These are phyloP conservation scores for Physocephala rufipes DNA, from an alignment of 2,888 invertebrate species.

Conservation along the genomic window DNA sequence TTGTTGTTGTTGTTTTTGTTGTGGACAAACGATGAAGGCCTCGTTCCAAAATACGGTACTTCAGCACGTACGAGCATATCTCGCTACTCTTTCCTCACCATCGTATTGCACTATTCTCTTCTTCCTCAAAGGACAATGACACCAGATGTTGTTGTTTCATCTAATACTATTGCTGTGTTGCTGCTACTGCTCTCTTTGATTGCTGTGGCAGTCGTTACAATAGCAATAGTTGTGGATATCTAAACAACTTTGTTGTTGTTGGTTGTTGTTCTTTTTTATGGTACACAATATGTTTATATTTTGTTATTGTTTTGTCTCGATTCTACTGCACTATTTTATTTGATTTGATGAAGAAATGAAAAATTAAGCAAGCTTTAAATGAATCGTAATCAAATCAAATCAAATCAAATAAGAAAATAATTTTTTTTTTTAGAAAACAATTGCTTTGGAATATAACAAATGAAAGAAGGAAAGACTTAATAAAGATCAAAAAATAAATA, in stretches of 20 bases:
- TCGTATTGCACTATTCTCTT: background rate
- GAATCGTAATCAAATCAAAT: slow-evolving; percentile 22
- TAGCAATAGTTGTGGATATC: too few species aligned
- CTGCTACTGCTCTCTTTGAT: background rate
- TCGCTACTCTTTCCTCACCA: background rate
- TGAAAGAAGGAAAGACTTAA: too few species aligned
- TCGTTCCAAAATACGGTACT: slow-evolving; percentile 55
- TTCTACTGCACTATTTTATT: slow-evolving; percentile 31
- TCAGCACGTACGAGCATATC: slow-evolving; percentile 53
- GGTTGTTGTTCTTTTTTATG: too few species aligned
- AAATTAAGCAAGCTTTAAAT: slow-evolving; percentile 35
- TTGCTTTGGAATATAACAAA: background rate
- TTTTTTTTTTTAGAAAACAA: background rate
- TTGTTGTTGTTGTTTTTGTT: background rate
- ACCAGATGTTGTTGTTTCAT: background rate
- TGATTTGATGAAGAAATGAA: slow-evolving; percentile 42
- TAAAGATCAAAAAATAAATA: too few species aligned
- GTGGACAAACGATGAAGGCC: slow-evolving; percentile 12
- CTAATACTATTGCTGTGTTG: background rate
- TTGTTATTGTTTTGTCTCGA: background rate
- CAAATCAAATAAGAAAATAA: background rate
- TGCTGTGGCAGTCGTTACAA: background rate
- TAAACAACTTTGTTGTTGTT: too few species aligned
- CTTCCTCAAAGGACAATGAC: slow-evolving; percentile 8
- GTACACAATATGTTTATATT: too few species aligned